These are phyloP conservation scores for Pseudopodoces humilis DNA, from an alignment of 2,113 vertebrate genomes.

Conservation along the genomic window DNA sequence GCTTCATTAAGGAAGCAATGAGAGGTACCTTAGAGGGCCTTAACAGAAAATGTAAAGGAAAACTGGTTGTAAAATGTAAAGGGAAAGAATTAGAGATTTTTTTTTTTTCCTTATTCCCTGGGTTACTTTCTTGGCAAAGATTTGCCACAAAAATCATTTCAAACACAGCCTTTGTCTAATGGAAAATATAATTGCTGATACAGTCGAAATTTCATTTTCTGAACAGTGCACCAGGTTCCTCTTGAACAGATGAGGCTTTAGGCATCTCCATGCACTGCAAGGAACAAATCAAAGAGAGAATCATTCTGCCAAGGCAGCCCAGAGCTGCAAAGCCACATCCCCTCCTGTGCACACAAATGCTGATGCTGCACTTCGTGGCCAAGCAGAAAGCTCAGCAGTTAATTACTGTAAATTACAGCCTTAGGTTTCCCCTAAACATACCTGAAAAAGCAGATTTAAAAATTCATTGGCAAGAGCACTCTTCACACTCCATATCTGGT, in stretches of 20 bases:
- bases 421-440: constrained; percentile 49
- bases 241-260: not conserved
- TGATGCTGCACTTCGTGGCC: not conserved
- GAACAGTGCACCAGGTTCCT: not conserved
- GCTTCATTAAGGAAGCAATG: not conserved
- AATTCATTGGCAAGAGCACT: constrained; percentile 97
- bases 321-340: not conserved
- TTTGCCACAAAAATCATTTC: not conserved
- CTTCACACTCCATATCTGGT: constrained; percentile 99
- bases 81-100: not conserved
- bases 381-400: not conserved
- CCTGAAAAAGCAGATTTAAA: constrained; percentile 98
- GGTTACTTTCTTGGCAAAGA: not conserved
- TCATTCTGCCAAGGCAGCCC: not conserved
- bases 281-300: not conserved
- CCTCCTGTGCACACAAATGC: not conserved
- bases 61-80: not conserved
- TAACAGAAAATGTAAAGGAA: not conserved
- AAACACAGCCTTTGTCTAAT: not conserved
- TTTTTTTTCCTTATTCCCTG: not conserved
- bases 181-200: not conserved
- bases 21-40: not conserved
- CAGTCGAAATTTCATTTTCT: not conserved
- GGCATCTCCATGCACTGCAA: not conserved
- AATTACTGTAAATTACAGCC: not conserved